phyloP scores from a whole-genome alignment of 2,797 vertebrate genomes.

The Brotula barbata region DNA sequence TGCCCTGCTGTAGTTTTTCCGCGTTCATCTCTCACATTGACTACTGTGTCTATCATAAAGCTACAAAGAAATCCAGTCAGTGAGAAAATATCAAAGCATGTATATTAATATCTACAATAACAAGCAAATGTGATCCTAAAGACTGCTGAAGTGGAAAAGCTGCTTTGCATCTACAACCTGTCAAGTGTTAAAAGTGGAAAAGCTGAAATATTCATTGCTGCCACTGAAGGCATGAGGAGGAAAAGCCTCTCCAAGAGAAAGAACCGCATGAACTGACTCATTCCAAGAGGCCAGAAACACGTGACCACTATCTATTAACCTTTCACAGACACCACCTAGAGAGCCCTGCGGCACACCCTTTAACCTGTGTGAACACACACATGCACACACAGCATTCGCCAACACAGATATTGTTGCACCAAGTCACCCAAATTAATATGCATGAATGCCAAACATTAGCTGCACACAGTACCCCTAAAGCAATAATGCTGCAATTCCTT shows the following conservation, averaged over 20 bases:
- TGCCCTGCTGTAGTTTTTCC: no score
- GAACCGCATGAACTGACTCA: constrained; percentile 13
- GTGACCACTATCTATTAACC: constrained; percentile 64
- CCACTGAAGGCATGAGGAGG: constrained; percentile 34
- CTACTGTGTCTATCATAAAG: no score
- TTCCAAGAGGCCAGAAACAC: constrained; percentile 32
- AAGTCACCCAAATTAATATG: constrained; percentile 21
- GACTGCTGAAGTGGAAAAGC: constrained; percentile 46
- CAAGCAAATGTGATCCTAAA: constrained; percentile 34
- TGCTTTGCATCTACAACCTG: constrained; percentile 44
- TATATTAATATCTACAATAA: constrained; percentile 30
- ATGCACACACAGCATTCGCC: constrained; percentile 4
- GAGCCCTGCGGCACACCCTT: constrained; percentile 24
- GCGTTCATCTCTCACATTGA: no score
- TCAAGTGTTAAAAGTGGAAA: constrained; percentile 48
- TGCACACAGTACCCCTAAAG: constrained; percentile 30
- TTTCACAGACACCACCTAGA: constrained; percentile 52
- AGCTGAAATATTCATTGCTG: constrained; percentile 62
- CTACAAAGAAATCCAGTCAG: constrained; percentile 2
- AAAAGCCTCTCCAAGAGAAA: constrained; percentile 37
- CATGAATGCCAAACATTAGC: constrained; percentile 15
- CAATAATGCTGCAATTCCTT: constrained; percentile 27
- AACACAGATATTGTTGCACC: constrained; percentile 18
- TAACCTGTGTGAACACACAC: constrained; percentile 17
- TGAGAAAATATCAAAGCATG: constrained; percentile 31